These are phyloP conservation scores for Elanoides forficatus DNA, from an alignment of 2,113 vertebrate genomes.

Conservation along the genomic window DNA sequence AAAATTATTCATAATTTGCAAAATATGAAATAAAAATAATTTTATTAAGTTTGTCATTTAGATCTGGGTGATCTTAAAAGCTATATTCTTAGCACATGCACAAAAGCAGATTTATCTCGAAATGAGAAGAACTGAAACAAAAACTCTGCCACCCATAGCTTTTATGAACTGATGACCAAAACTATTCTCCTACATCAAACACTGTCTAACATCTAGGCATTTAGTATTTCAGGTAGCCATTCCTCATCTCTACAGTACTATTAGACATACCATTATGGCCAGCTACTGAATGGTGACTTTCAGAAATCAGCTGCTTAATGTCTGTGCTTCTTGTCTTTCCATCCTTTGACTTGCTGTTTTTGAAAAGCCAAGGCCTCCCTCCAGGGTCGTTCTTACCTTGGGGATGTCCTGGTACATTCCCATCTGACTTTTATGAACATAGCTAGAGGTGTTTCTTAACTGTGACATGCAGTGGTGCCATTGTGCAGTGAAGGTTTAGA, in stretches of 20 bases:
- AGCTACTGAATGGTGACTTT: neutral
- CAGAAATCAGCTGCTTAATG: neutral
- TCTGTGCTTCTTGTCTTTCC: neutral
- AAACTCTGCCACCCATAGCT: neutral
- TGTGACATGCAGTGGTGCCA: neutral
- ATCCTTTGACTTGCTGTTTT: neutral
- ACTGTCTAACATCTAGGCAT: neutral
- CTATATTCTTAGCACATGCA: neutral
- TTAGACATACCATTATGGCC: neutral
- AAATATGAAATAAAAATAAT: neutral
- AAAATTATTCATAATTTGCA: neutral
- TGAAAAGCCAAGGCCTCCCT: neutral
- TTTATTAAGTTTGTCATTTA: neutral
- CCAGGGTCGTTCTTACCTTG: neutral
- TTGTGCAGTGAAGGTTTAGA: neutral
- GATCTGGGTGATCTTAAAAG: neutral
- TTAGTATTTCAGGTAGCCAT: neutral
- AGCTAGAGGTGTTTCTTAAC: neutral
- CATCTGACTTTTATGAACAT: neutral
- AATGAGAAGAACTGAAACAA: neutral
- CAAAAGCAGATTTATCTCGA: neutral
- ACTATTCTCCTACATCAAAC: neutral
- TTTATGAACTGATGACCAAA: neutral
- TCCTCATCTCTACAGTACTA: neutral
- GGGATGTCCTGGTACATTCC: neutral